phyloP scores from a whole-genome alignment of 2,113 vertebrate species.

The Seriola aureovittata region DNA sequence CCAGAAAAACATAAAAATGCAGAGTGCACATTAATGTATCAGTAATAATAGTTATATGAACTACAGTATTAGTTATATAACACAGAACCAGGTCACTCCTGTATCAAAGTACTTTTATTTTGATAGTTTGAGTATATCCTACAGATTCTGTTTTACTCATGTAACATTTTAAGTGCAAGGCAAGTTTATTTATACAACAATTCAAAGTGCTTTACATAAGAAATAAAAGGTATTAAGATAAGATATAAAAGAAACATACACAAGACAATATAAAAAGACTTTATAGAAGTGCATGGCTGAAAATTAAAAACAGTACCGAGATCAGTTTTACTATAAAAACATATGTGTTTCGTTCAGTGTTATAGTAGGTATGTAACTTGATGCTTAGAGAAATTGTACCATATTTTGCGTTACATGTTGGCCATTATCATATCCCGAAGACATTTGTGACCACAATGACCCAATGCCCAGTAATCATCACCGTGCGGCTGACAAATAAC shows the following conservation, averaged over 20 bases:
- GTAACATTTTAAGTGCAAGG: too few species aligned
- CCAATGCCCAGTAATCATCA: not conserved
- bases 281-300: not conserved
- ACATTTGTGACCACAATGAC: not conserved
- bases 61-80: not conserved
- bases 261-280: too few species aligned
- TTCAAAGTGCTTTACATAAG: too few species aligned
- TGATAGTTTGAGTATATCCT: too few species aligned
- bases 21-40: not conserved
- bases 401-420: not conserved
- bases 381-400: not conserved
- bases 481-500: slow-evolving; percentile 19
- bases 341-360: not conserved
- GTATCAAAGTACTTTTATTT: too few species aligned
- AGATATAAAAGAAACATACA: too few species aligned
- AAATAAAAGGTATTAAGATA: too few species aligned
- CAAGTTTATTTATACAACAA: too few species aligned
- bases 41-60: not conserved
- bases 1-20: slow-evolving; percentile 6
- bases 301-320: not conserved
- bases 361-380: not conserved
- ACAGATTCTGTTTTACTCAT: too few species aligned
- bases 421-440: not conserved
- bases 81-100: too few species aligned
- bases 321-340: not conserved